Evolutionary conservation across 2,888 invertebrate genomes (phyloP).

Genomic region (Cerastis leucographa): DNA sequence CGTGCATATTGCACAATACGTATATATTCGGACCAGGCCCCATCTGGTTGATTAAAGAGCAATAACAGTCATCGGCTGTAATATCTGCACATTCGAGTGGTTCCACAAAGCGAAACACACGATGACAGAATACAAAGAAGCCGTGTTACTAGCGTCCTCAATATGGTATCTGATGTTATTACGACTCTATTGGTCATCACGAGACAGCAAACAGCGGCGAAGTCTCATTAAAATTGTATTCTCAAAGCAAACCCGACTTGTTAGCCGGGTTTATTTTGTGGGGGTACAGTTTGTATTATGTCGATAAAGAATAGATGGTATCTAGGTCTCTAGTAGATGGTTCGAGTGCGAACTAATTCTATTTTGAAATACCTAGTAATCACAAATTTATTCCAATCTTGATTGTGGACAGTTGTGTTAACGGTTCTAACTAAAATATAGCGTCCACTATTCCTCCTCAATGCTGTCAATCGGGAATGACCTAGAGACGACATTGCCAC

Average conservation of each 20-base stretch:
- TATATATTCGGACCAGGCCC: conserved; percentile 8
- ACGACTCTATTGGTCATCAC: conserved; percentile 19
- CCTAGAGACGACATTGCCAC: neutral
- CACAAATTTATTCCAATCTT: conserved; percentile 18
- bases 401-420: neutral
- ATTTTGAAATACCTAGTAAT: conserved; percentile 17
- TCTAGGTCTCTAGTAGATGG: neutral
- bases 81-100: conserved; percentile 36
- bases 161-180: conserved; percentile 36
- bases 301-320: conserved; percentile 33
- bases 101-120: conserved; percentile 25
- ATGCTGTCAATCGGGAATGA: neutral
- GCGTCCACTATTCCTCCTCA: neutral
- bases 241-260: conserved; percentile 39
- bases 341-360: conserved; percentile 18
- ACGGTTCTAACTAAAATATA: neutral
- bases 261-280: no score
- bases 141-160: conserved; percentile 21
- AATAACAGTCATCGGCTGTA: conserved; percentile 1
- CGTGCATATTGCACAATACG: neutral
- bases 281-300: conserved; percentile 17
- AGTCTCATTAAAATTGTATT: conserved; percentile 59
- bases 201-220: conserved; percentile 13
- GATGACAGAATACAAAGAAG: conserved; percentile 24
- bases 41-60: conserved; percentile 38